Evolutionary conservation across 1,140 invertebrate species (phyloP).

Genomic region (Drosophila rhopaloa): DNA sequence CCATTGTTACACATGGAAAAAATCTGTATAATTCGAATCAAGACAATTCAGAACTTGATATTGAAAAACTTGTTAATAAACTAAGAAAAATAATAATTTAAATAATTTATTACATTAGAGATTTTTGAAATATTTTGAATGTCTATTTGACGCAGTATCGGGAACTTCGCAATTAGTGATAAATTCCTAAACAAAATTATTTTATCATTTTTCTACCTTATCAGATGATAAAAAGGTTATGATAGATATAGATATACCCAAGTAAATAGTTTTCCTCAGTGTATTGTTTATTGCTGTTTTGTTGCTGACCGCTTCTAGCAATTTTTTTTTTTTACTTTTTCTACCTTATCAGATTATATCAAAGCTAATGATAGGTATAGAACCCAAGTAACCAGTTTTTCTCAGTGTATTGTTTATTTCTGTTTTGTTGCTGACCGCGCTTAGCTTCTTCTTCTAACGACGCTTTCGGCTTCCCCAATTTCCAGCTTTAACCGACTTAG

Average conservation of each 20-base stretch:
- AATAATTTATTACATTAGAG: neutral
- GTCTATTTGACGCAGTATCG: no score
- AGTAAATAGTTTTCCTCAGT: neutral
- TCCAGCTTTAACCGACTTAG: conserved; percentile 35
- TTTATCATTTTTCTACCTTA: no score
- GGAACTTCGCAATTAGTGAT: no score
- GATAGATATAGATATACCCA: no score
- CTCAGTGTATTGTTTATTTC: conserved; percentile 12
- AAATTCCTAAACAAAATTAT: no score
- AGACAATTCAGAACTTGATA: no score
- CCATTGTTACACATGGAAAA: conserved; percentile 8
- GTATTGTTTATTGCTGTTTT: conserved; percentile 11
- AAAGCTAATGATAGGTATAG: no score
- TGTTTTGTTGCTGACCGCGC: conserved; percentile 27
- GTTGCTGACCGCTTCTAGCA: conserved; percentile 24
- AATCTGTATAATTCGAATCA: neutral
- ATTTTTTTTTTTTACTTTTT: neutral
- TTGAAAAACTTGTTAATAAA: no score
- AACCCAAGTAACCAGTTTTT: neutral
- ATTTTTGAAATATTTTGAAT: neutral
- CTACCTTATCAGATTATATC: no score
- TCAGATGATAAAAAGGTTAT: no score
- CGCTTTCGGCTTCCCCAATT: conserved; percentile 44
- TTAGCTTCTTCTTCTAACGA: conserved; percentile 32
- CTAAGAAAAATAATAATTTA: no score